Base-by-base conservation (phyloP, 2,888 invertebrate species). In the Drosophila dives region DNA sequence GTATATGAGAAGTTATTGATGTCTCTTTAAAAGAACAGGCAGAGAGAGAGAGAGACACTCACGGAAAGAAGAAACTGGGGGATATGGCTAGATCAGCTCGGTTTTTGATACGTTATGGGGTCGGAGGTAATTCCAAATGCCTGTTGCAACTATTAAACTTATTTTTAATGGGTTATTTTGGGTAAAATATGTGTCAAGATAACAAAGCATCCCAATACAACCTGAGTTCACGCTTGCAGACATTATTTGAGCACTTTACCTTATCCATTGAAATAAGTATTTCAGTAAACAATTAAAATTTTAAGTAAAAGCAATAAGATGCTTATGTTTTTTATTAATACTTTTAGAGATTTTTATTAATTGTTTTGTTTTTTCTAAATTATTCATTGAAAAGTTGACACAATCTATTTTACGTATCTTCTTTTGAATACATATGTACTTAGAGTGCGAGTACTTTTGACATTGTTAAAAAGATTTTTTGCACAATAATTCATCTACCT, bases 401-500 rank as follows among this genome's bases (percentile, higher is more conserved):
- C 54, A 49, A 45, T 45, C 34, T 42, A 34, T 7, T 54, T 50
- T 51, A 62, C 58, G 23, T 49, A 33, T 69, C 34, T 59, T 69
- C 58, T 11, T 40, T 62, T 54, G 20, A 36, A 63, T 70, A 70
- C 45, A 59, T 53, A 71, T 36, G 48, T 40, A 59, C 68, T 69
- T 48, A 56, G 20, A 51, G 33, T 56, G 50, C 50, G 49, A 70
- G 53, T 71, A 64, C 33, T 59, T 54, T 64, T 38, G 55, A 55
- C 55, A 60, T 54, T 45, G 20, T 33, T 33, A 33, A 20, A 38
- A 40, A 56, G 50, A 42, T 63, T 32, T 59, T n/a, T 62, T 34
- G 63, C 29, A n/a, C 59, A 67, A 64, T 79, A 74, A 79, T 79
- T 67, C 54, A 61, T 61, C 80, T 76, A 76, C 68, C 63, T 76